Conservation (phyloP, 2,797 vertebrate genomes). For the Anguilla anguilla region DNA sequence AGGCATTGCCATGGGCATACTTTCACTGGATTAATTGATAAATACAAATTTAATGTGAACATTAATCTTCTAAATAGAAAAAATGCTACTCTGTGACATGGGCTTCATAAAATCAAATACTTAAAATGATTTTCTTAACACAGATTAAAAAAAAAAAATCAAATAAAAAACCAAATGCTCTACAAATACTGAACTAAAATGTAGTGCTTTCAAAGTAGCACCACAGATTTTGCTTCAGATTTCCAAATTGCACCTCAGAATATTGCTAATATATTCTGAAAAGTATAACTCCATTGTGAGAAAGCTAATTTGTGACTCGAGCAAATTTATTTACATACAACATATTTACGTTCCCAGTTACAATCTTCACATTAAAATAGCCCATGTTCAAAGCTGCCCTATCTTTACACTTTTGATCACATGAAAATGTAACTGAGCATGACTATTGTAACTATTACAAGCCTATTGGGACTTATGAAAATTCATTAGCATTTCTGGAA, state of each 20-base stretch:
- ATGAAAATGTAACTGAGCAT: conserved; percentile 3
- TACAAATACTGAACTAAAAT: neutral
- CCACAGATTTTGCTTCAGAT: neutral
- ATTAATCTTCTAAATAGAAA: too few species aligned
- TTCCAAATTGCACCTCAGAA: neutral
- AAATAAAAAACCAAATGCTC: too few species aligned
- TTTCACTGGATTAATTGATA: too few species aligned
- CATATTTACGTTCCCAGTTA: conserved; percentile 43
- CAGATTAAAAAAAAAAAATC: too few species aligned
- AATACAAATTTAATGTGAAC: too few species aligned
- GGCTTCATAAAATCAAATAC: too few species aligned
- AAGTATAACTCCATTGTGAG: conserved; percentile 4
- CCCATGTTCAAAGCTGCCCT: conserved; percentile 41
- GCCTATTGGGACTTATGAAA: neutral
- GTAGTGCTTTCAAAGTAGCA: neutral
- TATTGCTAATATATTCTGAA: neutral
- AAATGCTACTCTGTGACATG: too few species aligned
- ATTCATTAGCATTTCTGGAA: neutral
- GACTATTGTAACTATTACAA: neutral
- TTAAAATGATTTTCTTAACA: too few species aligned
- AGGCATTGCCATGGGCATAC: too few species aligned
- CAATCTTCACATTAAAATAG: conserved; percentile 25
- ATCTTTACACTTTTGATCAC: conserved; percentile 47
- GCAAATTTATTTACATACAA: conserved; percentile 34
- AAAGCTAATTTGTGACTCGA: conserved; percentile 29